Percentiles rank a stretch among this genome's conserved stretches.
Conservation (phyloP, 2,113 vertebrate species). For the Thinocorus orbignyianus region DNA sequence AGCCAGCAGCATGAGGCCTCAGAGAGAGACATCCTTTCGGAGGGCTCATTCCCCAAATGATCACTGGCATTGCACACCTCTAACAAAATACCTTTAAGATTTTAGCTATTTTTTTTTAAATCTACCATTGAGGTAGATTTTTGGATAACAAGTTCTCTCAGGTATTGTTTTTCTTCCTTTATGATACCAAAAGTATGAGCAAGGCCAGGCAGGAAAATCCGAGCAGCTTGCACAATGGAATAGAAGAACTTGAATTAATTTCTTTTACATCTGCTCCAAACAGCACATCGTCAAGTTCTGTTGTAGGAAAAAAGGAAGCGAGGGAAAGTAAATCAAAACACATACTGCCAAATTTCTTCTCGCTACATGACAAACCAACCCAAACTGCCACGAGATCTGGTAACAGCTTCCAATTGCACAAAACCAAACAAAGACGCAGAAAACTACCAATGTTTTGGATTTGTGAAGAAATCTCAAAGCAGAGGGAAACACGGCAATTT, state of each 20-base stretch:
- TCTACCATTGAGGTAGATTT: not conserved
- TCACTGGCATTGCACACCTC: not conserved
- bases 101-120: not conserved
- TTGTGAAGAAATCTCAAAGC: not conserved
- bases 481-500: not conserved
- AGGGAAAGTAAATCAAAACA: constrained; percentile 19
- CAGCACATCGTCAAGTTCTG: not conserved
- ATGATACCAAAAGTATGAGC: not conserved
- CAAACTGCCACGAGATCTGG: not conserved
- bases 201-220: not conserved
- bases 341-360: not conserved
- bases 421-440: not conserved
- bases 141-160: not conserved
- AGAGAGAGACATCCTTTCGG: not conserved
- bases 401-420: not conserved
- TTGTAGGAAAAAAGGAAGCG: not conserved
- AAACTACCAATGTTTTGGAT: not conserved
- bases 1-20: not conserved
- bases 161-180: not conserved
- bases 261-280: not conserved
- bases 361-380: not conserved
- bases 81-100: rapidly evolving
- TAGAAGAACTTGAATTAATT: not conserved
- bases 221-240: not conserved
- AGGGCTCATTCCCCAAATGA: not conserved